Percentiles rank a stretch among this genome's conserved stretches.
These are phyloP conservation scores for Engystomops pustulosus DNA, from an alignment of 2,113 vertebrate species.

Conservation along the genomic window DNA sequence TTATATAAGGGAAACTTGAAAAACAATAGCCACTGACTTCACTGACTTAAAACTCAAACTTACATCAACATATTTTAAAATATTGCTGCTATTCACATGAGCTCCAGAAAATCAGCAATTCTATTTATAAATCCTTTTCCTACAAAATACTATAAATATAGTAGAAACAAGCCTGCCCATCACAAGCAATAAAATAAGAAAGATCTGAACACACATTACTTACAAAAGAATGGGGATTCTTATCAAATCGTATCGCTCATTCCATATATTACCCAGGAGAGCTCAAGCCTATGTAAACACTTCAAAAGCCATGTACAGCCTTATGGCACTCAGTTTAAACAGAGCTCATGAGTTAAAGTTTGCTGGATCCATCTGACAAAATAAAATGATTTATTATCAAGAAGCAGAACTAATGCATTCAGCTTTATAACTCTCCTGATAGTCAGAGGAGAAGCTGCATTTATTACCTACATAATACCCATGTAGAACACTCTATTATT, in stretches of 20 bases:
- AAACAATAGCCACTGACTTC: not conserved
- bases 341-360: constrained; percentile 80
- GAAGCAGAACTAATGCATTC: constrained; percentile 85
- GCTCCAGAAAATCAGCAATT: not conserved
- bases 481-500: constrained; percentile 88
- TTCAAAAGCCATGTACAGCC: constrained; percentile 75
- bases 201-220: constrained; percentile 73
- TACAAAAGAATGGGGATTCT: constrained; percentile 85
- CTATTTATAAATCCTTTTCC: not conserved
- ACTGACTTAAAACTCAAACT: not conserved
- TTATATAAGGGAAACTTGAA: no score
- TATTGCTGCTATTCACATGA: not conserved
- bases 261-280: constrained; percentile 83
- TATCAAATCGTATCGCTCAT: constrained; percentile 81
- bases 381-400: constrained; percentile 88
- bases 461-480: constrained; percentile 88
- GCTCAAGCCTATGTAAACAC: constrained; percentile 73
- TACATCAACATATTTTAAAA: not conserved
- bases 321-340: constrained; percentile 73
- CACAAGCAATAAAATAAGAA: constrained; percentile 68
- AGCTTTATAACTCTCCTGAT: constrained; percentile 85
- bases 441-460: constrained; percentile 77
- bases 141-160: constrained; percentile 1
- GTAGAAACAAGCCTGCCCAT: not conserved
- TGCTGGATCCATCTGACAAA: constrained; percentile 75